Percentiles rank a stretch among this genome's conserved stretches.
Conservation (phyloP, 2,797 vertebrate genomes). For the Sebastes steindachneri region DNA sequence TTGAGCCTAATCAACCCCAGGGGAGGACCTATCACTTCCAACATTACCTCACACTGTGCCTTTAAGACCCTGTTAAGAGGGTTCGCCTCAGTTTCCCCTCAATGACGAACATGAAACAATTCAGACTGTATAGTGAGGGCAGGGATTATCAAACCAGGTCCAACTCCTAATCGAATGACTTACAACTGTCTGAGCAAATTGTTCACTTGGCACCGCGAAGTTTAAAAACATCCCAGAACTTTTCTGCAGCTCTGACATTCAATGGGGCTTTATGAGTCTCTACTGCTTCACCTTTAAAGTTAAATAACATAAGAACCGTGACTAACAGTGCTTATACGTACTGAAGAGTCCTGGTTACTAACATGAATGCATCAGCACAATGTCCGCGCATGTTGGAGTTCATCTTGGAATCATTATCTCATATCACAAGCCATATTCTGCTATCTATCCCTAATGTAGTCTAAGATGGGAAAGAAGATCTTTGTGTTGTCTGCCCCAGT, state of each 20-base stretch:
- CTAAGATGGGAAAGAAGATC: not conserved
- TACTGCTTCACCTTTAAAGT: not conserved
- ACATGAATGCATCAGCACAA: not conserved
- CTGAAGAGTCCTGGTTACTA: not conserved
- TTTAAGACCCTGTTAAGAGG: constrained; percentile 60
- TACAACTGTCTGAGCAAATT: constrained; percentile 37
- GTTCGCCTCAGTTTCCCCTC: constrained; percentile 55
- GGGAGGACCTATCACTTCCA: constrained; percentile 77
- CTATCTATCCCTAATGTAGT: not conserved
- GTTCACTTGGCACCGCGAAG: constrained; percentile 13
- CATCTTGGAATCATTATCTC: not conserved
- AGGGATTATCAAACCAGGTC: constrained; percentile 45
- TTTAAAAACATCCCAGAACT: constrained; percentile 41
- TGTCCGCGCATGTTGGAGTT: not conserved
- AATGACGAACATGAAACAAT: constrained; percentile 44
- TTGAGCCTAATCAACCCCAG: constrained; percentile 77
- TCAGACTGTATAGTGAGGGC: constrained; percentile 22
- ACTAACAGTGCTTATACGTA: not conserved
- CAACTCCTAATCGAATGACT: constrained; percentile 46
- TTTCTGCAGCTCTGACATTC: constrained; percentile 22
- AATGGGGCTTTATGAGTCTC: constrained; percentile 8
- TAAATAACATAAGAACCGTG: not conserved
- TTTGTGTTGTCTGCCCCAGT: not conserved
- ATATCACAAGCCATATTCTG: not conserved
- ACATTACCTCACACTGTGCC: constrained; percentile 73